Conservation (phyloP, 2,888 invertebrate genomes). For the Theretra japonica region DNA sequence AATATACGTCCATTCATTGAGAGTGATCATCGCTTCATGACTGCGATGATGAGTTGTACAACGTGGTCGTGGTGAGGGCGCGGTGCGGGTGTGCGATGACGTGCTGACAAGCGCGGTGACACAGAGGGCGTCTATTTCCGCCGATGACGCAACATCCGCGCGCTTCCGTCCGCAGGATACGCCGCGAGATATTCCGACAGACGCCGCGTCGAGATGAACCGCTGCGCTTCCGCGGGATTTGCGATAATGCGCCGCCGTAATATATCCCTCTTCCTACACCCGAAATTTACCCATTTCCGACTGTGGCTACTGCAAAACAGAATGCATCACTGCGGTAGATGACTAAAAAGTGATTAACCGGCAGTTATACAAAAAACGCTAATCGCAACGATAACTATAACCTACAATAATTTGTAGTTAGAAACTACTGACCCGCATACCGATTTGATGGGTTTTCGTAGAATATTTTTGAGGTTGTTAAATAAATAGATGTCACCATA, state of each 20-base stretch:
- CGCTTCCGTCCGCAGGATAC: slow-evolving; percentile 79
- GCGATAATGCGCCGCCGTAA: slow-evolving; percentile 49
- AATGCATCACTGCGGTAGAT: too few relatives aligned
- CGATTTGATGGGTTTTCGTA: too few relatives aligned
- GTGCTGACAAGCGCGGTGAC: slow-evolving; percentile 66
- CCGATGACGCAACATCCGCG: slow-evolving; percentile 79
- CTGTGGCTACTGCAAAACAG: neutral
- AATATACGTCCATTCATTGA: neutral
- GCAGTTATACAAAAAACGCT: too few relatives aligned
- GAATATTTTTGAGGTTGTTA: too few relatives aligned
- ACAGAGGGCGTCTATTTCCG: slow-evolving; percentile 83
- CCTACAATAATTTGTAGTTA: too few relatives aligned
- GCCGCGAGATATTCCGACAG: slow-evolving; percentile 68
- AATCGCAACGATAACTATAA: too few relatives aligned
- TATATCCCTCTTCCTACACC: slow-evolving; percentile 6
- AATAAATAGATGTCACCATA: too few relatives aligned
- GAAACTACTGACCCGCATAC: too few relatives aligned
- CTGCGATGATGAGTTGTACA: neutral
- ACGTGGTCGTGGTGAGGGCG: slow-evolving; percentile 38
- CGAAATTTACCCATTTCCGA: neutral
- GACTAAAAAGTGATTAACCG: too few relatives aligned
- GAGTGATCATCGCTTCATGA: neutral
- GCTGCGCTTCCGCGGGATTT: slow-evolving; percentile 68
- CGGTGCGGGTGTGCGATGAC: slow-evolving; percentile 42
- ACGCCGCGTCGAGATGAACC: slow-evolving; percentile 62